These are phyloP conservation scores for Nephrotoma appendiculata DNA, from an alignment of 2,888 invertebrate genomes.

Conservation along the genomic window DNA sequence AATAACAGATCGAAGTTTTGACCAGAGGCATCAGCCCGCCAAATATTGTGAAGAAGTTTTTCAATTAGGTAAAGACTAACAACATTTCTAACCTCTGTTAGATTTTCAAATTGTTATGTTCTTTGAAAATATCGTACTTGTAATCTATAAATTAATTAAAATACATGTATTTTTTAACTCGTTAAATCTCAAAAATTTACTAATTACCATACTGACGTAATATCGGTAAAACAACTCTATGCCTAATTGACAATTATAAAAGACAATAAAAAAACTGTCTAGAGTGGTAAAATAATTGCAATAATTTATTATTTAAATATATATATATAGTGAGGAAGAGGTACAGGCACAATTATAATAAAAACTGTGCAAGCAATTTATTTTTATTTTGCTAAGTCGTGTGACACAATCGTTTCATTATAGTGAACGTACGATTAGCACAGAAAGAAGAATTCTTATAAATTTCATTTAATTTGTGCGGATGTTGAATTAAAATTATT, in stretches of 20 bases:
- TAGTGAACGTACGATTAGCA: not conserved
- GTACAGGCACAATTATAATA: not conserved
- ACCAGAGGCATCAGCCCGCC: too few relatives aligned
- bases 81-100: too few relatives aligned
- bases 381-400: not conserved
- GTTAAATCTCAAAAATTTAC: not conserved
- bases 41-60: too few relatives aligned
- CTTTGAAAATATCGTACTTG: too few relatives aligned
- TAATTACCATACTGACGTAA: not conserved
- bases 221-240: not conserved
- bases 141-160: too few relatives aligned
- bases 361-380: not conserved
- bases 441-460: not conserved
- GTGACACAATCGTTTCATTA: not conserved
- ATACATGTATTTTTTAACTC: too few relatives aligned
- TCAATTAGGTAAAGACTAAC: too few relatives aligned
- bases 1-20: too few relatives aligned
- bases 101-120: too few relatives aligned
- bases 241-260: not conserved
- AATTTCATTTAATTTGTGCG: not conserved
- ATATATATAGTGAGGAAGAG: not conserved
- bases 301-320: not conserved
- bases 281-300: not conserved
- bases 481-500: not conserved
- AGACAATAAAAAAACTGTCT: not conserved